Base-by-base conservation (phyloP, 2,113 vertebrate genomes). In the Strix uralensis region DNA sequence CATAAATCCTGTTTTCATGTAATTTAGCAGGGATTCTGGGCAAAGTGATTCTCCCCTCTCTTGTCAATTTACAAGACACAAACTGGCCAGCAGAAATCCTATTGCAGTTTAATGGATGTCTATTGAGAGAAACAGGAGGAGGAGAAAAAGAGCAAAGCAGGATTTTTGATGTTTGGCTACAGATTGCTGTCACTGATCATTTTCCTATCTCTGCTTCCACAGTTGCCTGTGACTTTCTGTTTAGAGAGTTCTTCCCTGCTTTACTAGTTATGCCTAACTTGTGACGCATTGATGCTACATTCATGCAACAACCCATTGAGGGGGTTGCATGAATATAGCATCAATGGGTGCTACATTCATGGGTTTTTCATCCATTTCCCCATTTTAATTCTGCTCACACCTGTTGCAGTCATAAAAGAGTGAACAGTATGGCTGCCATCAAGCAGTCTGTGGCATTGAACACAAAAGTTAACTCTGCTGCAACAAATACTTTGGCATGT, bases 1-100 rank as follows among this genome's bases (percentile, higher is more conserved):
- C 51, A 65, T 89, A 96, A 97, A 96, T 96, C 91, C 90, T 55
- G 70, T 82, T 92, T 96, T 91, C 81, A 54, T 78, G 94, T 91
- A 63, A 92, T 93, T 96, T 88, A 97, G 82, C 75, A 46, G 77
- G 88, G 87, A 96, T 96, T 95, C 47, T 1, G 2, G 72, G 23
- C 54, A 62, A 83, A 95, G 80, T 23, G 72, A 81, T 80, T 72
- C 74, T 92, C 32, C 72, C 73, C 11, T 93, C 67, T 94, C 36
- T 18, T 88, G 73, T 80, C 55, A 86, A 69, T 92, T 67, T 55
- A 36, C 23, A n/a, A 83, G 95, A 65, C 59, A 88, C 55, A 94
- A 87, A 94, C 23, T 75, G 81, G 92, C 74, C 84, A 88, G 95
- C 85, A 88, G 91, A 95, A 90, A 95, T 91, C 71, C 89, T 75